Percentiles rank a stretch among this genome's conserved stretches.
phyloP scores from a whole-genome alignment of 1,140 invertebrate genomes.

The Chrysoperla carnea region DNA sequence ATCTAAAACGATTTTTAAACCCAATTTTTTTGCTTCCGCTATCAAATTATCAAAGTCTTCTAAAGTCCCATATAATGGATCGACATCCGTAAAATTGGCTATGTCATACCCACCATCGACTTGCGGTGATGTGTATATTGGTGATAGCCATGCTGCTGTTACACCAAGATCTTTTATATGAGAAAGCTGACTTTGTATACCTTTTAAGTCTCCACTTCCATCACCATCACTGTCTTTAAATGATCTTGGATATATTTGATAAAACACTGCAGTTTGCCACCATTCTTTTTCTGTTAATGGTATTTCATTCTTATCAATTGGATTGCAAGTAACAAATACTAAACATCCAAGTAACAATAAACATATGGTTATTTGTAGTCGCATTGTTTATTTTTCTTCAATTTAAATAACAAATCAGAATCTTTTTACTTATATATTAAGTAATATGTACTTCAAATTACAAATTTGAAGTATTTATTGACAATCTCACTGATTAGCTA shows the following conservation, averaged over 20 bases:
- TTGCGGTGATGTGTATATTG: slow-evolving; percentile 49
- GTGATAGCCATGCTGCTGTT: slow-evolving; percentile 47
- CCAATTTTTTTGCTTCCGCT: slow-evolving; percentile 29
- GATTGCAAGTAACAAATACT: too few relatives aligned
- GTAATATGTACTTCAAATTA: too few relatives aligned
- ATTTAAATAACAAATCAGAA: too few relatives aligned
- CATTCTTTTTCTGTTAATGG: slow-evolving; percentile 29
- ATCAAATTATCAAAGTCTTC: slow-evolving; percentile 45
- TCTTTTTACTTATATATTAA: too few relatives aligned
- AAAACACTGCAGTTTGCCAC: slow-evolving; percentile 55
- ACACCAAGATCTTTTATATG: slow-evolving; percentile 36
- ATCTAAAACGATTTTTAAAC: slow-evolving; percentile 60
- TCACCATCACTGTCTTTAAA: slow-evolving; percentile 55
- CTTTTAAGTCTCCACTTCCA: slow-evolving; percentile 53
- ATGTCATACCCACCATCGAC: slow-evolving; percentile 55
- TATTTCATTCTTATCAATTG: too few relatives aligned
- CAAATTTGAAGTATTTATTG: too few relatives aligned
- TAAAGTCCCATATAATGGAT: slow-evolving; percentile 48
- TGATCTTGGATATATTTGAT: slow-evolving; percentile 61
- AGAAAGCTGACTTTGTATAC: too few relatives aligned
- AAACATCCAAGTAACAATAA: too few relatives aligned
- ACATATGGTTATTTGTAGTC: too few relatives aligned
- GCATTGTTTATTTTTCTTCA: too few relatives aligned
- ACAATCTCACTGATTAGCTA: too few relatives aligned
- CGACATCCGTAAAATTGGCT: slow-evolving; percentile 46